Conservation (phyloP, 2,113 vertebrate species). For the Propithecus coquereli region DNA sequence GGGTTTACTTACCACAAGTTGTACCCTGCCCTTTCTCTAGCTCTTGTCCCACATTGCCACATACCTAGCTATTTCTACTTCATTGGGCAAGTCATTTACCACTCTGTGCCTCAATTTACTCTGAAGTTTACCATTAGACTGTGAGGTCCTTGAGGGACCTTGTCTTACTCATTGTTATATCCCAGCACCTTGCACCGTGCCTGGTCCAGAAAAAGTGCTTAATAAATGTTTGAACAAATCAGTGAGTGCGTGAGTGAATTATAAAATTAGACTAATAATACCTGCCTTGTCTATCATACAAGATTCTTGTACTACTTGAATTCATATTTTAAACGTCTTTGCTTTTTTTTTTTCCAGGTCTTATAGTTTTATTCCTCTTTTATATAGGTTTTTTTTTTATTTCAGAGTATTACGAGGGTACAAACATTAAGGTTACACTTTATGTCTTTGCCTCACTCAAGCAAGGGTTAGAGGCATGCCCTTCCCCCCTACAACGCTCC, state of each 20-base stretch:
- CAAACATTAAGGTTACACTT: too few species aligned
- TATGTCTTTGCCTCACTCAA: too few species aligned
- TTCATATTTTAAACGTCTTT: background rate
- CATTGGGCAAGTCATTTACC: slow-evolving; percentile 30
- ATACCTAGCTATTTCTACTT: slow-evolving; percentile 5
- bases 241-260: background rate
- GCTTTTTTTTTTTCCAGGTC: background rate
- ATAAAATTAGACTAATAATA: rapidly evolving
- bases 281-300: rapidly evolving
- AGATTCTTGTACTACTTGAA: background rate
- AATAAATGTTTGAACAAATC: background rate
- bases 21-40: background rate
- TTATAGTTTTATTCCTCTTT: too few species aligned
- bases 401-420: too few species aligned
- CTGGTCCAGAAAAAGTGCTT: background rate
- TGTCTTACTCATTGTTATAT: background rate
- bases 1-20: background rate
- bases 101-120: slow-evolving; percentile 44
- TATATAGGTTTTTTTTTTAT: too few species aligned
- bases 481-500: too few species aligned
- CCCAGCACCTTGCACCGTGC: background rate
- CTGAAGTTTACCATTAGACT: slow-evolving; percentile 41
- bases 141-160: slow-evolving; percentile 33
- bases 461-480: too few species aligned
- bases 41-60: background rate